Evolutionary conservation across 2,888 invertebrate genomes (phyloP).

Genomic region (Thereva unica): DNA sequence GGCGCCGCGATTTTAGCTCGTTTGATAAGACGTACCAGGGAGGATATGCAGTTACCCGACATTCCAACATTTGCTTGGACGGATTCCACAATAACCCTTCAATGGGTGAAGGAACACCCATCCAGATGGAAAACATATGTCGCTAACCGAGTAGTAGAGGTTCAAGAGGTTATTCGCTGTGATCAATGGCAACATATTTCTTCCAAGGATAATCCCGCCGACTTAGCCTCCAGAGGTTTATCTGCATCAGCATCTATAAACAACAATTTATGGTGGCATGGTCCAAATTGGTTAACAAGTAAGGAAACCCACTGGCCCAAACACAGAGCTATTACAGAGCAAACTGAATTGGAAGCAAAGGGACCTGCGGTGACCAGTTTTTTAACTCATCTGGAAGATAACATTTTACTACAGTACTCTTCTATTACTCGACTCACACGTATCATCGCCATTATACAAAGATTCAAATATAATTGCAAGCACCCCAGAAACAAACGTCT

Average conservation of each 20-base stretch:
- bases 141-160: conserved; percentile 13
- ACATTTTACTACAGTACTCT: background rate
- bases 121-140: background rate
- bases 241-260: background rate
- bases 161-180: background rate
- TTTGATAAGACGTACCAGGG: background rate
- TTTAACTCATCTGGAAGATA: background rate
- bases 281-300: background rate
- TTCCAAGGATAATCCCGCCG: conserved; percentile 2
- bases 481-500: background rate
- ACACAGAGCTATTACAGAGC: background rate
- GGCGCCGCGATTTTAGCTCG: conserved; percentile 8
- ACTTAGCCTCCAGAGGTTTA: background rate
- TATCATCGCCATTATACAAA: background rate
- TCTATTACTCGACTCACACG: background rate
- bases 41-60: background rate
- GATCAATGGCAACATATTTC: background rate
- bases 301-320: background rate
- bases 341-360: background rate
- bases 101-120: conserved; percentile 10
- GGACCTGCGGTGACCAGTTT: background rate
- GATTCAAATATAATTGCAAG: background rate
- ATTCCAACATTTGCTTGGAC: background rate
- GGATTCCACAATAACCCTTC: conserved; percentile 9
- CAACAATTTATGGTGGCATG: background rate